Percentiles rank a stretch among this genome's conserved stretches.
phyloP scores from a whole-genome alignment of 2,113 vertebrate genomes.

The Thunnus maccoyii region DNA sequence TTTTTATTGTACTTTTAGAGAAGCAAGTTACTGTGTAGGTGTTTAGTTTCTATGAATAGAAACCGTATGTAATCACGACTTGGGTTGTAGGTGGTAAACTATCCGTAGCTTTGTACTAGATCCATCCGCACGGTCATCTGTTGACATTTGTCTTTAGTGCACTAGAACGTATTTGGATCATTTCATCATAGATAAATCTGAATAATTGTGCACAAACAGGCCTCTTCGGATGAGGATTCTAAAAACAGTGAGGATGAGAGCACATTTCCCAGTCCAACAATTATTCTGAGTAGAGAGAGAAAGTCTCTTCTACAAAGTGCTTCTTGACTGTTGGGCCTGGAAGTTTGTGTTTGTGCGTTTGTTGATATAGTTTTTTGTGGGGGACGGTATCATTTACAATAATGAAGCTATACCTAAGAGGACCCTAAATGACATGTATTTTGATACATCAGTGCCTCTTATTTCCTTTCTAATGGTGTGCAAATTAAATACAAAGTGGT shows the following conservation, averaged over 20 bases:
- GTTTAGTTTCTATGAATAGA: conserved; percentile 63
- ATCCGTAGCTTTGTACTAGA: conserved; percentile 25
- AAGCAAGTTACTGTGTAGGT: conserved; percentile 55
- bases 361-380: neutral
- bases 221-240: neutral
- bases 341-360: neutral
- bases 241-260: no score
- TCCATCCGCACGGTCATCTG: conserved; percentile 40
- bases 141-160: conserved; percentile 32
- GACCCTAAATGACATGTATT: no score
- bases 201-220: neutral
- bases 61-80: conserved; percentile 52
- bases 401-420: neutral
- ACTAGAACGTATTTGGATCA: conserved; percentile 1
- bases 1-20: conserved; percentile 47
- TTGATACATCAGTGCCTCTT: no score
- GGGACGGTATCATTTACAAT: neutral
- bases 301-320: neutral
- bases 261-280: no score
- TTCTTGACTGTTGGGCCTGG: no score
- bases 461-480: no score
- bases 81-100: conserved; percentile 53
- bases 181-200: conserved; percentile 28
- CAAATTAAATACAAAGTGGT: no score
- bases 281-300: conserved; percentile 2